Evolutionary conservation across 2,797 vertebrate species (phyloP).

Genomic region (Danio aesculapii): DNA sequence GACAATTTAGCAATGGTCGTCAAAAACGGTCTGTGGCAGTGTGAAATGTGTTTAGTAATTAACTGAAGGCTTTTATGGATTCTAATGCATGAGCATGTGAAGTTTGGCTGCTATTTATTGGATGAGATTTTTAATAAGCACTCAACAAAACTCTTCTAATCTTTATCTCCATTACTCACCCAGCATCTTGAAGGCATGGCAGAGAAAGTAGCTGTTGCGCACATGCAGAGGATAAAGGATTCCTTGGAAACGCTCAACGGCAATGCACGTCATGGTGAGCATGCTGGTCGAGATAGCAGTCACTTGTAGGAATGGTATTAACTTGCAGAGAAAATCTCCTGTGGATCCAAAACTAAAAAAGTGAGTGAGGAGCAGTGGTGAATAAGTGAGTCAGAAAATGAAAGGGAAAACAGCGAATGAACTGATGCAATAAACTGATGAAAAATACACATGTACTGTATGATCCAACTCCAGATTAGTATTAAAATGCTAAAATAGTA

Average conservation of each 20-base stretch:
- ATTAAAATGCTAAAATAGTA: neutral
- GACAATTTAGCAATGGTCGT: too few relatives aligned
- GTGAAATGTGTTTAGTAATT: too few relatives aligned
- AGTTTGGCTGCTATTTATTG: neutral
- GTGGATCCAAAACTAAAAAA: slow-evolving; percentile 3
- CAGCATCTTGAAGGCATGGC: slow-evolving; percentile 58
- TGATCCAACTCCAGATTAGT: neutral
- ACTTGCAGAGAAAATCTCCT: slow-evolving; percentile 66
- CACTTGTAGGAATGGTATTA: slow-evolving; percentile 66
- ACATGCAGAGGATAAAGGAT: slow-evolving; percentile 66
- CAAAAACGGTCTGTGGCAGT: too few relatives aligned
- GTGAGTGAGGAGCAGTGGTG: neutral
- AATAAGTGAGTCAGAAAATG: neutral
- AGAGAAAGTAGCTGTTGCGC: slow-evolving; percentile 51
- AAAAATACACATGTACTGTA: neutral
- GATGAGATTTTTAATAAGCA: neutral
- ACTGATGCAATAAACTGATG: neutral
- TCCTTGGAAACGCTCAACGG: slow-evolving; percentile 64
- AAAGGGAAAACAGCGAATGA: neutral
- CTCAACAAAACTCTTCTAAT: neutral
- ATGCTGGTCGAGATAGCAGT: slow-evolving; percentile 65
- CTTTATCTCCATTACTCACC: slow-evolving; percentile 52
- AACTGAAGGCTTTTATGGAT: too few relatives aligned
- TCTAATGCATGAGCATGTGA: neutral
- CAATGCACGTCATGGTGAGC: slow-evolving; percentile 66